These are phyloP conservation scores for Callopanchax toddi DNA, from an alignment of 2,113 vertebrate species.

Conservation along the genomic window DNA sequence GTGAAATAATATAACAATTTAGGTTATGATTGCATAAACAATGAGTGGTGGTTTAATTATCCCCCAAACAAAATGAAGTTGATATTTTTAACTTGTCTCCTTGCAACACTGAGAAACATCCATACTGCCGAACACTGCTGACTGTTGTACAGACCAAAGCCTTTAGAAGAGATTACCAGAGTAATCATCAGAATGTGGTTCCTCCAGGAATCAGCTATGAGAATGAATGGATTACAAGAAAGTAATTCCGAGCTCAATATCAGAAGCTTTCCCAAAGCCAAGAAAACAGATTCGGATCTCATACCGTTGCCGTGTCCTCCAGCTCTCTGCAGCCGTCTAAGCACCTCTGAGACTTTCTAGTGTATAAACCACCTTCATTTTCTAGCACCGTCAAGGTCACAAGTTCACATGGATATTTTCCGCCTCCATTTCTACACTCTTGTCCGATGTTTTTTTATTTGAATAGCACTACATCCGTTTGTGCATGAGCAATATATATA, in stretches of 20 bases:
- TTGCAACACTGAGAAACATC: conserved; percentile 18
- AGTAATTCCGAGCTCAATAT: conserved; percentile 78
- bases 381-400: conserved; percentile 65
- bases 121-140: conserved; percentile 19
- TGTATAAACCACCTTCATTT: conserved; percentile 67
- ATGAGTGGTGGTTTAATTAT: too few species aligned
- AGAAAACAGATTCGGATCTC: conserved; percentile 75
- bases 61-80: too few species aligned
- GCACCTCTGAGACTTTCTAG: conserved; percentile 62
- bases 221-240: conserved; percentile 77
- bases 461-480: neutral
- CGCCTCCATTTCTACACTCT: conserved; percentile 14
- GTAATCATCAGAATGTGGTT: conserved; percentile 68
- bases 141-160: conserved; percentile 43
- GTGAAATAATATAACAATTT: too few species aligned
- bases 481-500: conserved; percentile 3
- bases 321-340: conserved; percentile 56
- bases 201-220: conserved; percentile 70
- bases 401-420: conserved; percentile 53
- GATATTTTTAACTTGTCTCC: conserved; percentile 7
- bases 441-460: neutral
- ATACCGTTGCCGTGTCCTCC: conserved; percentile 65
- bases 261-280: conserved; percentile 69
- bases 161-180: conserved; percentile 69
- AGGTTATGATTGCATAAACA: too few species aligned